These are phyloP conservation scores for Aplodontia rufa DNA, from an alignment of 2,113 vertebrate genomes.

Conservation along the genomic window DNA sequence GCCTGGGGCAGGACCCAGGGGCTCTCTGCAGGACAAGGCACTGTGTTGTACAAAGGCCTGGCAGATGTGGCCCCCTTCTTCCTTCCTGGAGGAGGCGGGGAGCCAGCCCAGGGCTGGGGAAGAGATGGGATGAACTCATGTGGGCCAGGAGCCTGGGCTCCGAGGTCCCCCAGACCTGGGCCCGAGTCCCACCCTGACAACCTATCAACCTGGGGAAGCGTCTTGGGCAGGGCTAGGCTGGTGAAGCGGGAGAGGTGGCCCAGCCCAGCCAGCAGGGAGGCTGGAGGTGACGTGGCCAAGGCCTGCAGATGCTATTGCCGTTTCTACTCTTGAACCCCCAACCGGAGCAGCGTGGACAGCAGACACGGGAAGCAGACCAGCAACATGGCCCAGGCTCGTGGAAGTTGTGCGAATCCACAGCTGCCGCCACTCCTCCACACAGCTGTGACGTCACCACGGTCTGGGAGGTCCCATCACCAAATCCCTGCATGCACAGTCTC, in stretches of 20 bases:
- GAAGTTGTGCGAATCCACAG: not conserved
- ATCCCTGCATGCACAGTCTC: no score
- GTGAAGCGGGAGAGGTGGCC: rapidly evolving
- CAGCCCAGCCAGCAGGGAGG: no score
- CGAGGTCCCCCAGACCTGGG: not conserved
- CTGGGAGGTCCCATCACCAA: not conserved
- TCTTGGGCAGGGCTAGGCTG: rapidly evolving
- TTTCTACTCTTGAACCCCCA: not conserved
- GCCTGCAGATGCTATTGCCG: no score
- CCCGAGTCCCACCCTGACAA: not conserved
- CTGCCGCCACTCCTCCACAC: no score
- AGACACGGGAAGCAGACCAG: rapidly evolving
- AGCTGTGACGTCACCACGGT: not conserved
- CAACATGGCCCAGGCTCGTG: not conserved
- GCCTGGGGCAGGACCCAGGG: not conserved
- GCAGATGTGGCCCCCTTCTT: no score
- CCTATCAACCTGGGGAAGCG: not conserved
- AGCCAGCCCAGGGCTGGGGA: no score
- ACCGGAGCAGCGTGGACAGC: not conserved
- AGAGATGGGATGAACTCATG: not conserved
- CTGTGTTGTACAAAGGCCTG: not conserved
- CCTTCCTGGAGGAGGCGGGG: not conserved
- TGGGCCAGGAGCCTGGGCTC: not conserved
- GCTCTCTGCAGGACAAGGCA: not conserved
- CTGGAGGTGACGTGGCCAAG: not conserved